phyloP scores from a whole-genome alignment of 2,888 invertebrate species.

The Macaria liturata region DNA sequence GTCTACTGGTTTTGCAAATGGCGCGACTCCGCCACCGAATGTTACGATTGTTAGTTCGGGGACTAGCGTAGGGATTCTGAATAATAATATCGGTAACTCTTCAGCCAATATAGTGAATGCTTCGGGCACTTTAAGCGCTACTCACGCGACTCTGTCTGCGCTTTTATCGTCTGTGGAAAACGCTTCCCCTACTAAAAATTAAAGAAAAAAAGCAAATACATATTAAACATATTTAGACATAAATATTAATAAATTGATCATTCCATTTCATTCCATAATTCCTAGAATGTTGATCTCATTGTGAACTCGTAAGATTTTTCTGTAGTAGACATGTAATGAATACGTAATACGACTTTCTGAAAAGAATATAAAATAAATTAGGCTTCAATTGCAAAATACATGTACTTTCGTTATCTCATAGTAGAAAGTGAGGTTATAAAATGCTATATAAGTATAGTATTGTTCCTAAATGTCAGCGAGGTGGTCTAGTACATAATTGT shows the following conservation, averaged over 20 bases:
- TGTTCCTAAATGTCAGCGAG: too few species aligned
- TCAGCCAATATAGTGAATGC: conserved; percentile 59
- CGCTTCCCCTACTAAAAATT: conserved; percentile 30
- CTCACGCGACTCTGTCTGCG: conserved; percentile 77
- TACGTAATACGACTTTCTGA: too few species aligned
- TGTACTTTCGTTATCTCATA: too few species aligned
- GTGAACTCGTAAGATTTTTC: conserved; percentile 1
- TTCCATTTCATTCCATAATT: conserved; percentile 25
- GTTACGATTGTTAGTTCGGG: conserved; percentile 79
- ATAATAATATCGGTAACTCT: conserved; percentile 50
- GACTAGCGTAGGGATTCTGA: conserved; percentile 56
- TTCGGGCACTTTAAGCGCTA: conserved; percentile 73
- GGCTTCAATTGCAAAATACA: too few species aligned
- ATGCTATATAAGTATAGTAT: too few species aligned
- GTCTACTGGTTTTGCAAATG: conserved; percentile 74
- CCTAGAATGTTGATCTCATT: conserved; percentile 33
- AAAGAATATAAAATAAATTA: too few species aligned
- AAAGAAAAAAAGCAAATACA: conserved; percentile 1
- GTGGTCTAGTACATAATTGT: too few species aligned
- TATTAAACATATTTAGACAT: too few species aligned
- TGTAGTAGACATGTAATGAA: background rate
- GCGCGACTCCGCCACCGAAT: conserved; percentile 72
- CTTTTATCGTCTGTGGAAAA: conserved; percentile 58
- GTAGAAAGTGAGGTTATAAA: too few species aligned
- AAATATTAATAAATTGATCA: conserved; percentile 6